Evolutionary conservation across 2,888 invertebrate species (phyloP).

Genomic region (Drosophila hamatofila): DNA sequence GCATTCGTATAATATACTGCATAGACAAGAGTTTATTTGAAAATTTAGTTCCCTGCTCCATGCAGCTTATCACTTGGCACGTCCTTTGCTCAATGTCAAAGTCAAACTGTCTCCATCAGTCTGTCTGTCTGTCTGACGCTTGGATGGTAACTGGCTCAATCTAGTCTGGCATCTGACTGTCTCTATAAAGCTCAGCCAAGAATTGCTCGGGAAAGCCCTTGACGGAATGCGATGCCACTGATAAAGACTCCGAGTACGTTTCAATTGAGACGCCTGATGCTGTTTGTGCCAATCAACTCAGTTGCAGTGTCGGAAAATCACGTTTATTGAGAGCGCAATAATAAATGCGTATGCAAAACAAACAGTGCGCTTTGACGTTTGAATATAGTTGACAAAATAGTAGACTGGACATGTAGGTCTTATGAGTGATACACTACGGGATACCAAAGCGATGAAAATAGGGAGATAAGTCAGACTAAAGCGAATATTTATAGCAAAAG

Average conservation of each 20-base stretch:
- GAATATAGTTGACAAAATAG: background rate
- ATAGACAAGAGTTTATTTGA: background rate
- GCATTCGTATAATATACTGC: conserved; percentile 2
- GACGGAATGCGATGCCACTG: conserved; percentile 18
- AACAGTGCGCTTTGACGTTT: background rate
- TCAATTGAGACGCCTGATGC: conserved; percentile 30
- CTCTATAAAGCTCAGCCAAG: conserved; percentile 50
- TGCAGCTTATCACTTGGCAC: conserved; percentile 51
- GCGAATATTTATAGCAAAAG: background rate
- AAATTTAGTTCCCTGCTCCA: conserved; percentile 1
- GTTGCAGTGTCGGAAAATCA: conserved; percentile 31
- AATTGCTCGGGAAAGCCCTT: conserved; percentile 38
- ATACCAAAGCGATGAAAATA: background rate
- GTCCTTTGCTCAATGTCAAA: conserved; percentile 71
- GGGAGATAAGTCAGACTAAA: background rate
- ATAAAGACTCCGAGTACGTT: conserved; percentile 15
- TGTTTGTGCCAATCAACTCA: conserved; percentile 61
- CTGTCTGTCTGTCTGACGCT: conserved; percentile 7
- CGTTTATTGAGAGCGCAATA: conserved; percentile 52
- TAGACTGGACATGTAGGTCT: too few species aligned
- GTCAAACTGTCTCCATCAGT: conserved; percentile 58
- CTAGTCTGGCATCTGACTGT: conserved; percentile 37
- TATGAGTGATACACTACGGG: too few species aligned
- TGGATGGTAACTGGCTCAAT: conserved; percentile 55
- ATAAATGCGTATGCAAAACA: conserved; percentile 27